A percentile compares a stretch with the other conserved stretches of the same genome.
phyloP scores from a whole-genome alignment of 2,113 vertebrate species.

The Perccottus glenii region DNA sequence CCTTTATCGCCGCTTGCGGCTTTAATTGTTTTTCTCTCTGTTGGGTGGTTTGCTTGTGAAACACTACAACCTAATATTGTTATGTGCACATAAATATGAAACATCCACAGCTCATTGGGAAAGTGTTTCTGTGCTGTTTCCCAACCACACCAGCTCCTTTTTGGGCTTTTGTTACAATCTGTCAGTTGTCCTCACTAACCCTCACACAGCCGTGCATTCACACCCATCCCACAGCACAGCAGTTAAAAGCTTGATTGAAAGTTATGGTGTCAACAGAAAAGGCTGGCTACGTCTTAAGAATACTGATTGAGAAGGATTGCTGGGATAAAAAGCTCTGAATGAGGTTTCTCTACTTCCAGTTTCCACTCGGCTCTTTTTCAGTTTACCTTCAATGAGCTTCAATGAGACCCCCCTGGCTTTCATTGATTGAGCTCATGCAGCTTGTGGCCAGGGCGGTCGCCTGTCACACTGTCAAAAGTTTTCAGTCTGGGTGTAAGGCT shows the following conservation, averaged over 20 bases:
- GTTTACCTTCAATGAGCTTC: constrained; percentile 65
- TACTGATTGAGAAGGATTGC: constrained; percentile 72
- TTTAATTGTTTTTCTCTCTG: constrained; percentile 26
- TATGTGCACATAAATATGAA: neutral
- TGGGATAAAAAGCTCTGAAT: constrained; percentile 72
- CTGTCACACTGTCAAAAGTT: constrained; percentile 49
- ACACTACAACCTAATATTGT: constrained; percentile 6
- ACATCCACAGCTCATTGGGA: neutral
- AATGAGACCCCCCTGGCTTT: constrained; percentile 68
- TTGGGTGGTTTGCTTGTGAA: neutral
- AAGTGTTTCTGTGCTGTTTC: constrained; percentile 18
- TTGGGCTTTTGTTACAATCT: constrained; percentile 77
- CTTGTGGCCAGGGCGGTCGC: constrained; percentile 24
- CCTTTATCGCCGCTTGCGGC: no score
- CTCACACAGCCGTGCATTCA: constrained; percentile 15
- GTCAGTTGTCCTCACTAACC: constrained; percentile 73
- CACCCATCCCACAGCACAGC: constrained; percentile 70
- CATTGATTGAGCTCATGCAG: constrained; percentile 53
- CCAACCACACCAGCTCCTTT: neutral
- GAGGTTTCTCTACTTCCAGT: constrained; percentile 60
- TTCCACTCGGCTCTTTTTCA: constrained; percentile 34
- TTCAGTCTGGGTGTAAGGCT: constrained; percentile 21
- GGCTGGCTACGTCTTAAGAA: constrained; percentile 84
- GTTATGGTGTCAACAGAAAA: constrained; percentile 83
- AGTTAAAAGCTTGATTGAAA: constrained; percentile 86